Evolutionary conservation across 2,113 vertebrate genomes (phyloP).

Genomic region (Ginglymostoma cirratum): DNA sequence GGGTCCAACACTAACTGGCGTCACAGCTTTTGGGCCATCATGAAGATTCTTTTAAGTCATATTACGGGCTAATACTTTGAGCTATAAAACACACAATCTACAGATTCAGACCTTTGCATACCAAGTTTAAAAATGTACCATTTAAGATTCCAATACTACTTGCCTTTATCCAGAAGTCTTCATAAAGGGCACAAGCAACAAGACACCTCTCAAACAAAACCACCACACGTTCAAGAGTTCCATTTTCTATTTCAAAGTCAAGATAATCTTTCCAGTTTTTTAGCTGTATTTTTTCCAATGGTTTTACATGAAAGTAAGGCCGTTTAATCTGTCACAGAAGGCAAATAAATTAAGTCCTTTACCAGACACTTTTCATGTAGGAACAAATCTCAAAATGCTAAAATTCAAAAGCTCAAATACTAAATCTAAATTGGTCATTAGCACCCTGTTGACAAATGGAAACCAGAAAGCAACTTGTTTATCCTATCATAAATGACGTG

Average conservation of each 20-base stretch:
- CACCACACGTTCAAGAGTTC: constrained; percentile 88
- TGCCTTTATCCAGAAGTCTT: constrained; percentile 99
- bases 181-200: constrained; percentile 97
- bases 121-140: background rate
- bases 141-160: constrained; percentile 40
- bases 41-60: background rate
- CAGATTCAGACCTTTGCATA: background rate
- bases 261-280: constrained; percentile 99
- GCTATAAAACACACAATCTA: background rate
- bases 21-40: background rate
- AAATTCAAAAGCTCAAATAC: background rate
- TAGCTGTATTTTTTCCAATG: constrained; percentile 93
- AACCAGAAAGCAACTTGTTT: background rate
- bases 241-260: constrained; percentile 98
- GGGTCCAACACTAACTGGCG: background rate
- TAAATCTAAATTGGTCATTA: background rate
- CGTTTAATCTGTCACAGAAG: constrained; percentile 77
- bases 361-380: background rate
- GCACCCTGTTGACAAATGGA: background rate
- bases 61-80: background rate
- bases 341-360: background rate
- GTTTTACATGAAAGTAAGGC: constrained; percentile 97
- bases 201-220: constrained; percentile 98
- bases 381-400: too few relatives aligned
- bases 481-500: background rate